Evolutionary conservation across 2,888 invertebrate species (phyloP), one percentile per base, ranked within the genome.

Genomic region (Tachina grossa): DNA sequence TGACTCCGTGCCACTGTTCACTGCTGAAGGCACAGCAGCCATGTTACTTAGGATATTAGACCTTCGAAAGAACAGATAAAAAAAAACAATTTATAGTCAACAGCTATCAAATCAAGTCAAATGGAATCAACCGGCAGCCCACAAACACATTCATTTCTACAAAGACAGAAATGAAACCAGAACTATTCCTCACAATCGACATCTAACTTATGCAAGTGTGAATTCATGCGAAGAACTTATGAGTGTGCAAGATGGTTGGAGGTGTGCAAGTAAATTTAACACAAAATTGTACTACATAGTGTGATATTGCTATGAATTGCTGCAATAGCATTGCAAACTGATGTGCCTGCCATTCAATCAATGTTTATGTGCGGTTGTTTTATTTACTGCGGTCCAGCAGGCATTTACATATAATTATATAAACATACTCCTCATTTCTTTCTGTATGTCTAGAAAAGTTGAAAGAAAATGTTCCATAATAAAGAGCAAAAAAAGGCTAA

Each of bases 281-380:
- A 82, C 78, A 82, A 82, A 82, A 74, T 31, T 31, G 31, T 78
- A 78, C 82, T 71, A 78, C 74, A 82, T 69, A 82, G 79, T 79
- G 71, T 2, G 31, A 31, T 31, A 31, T 75, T 78, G 1, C 2
- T 69, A 65, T 75, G 75, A 85, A 78, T 78, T 85, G 78, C 74
- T 79, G 80, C 76, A 31, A 31, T 6, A 65, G 75, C 75, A 78
- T 82, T 82, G 9, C 74, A 85, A 85, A 75, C 65, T 75, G 71
- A 75, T 78, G 74, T 63, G 41, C 49, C 55, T 63, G 41, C 49
- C 55, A 79, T 85, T 85, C 78, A 85, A 85, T 85, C 78, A 85
- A 82, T 71, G 82, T 85, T 85, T 75, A 85, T 79, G 65, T 85
- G 85, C 75, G 85, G 85, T 79, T 82, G 45, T 68, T 82, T 65